These are phyloP conservation scores for Mystacornis crossleyi DNA, from an alignment of 2,113 vertebrate species.

Conservation along the genomic window DNA sequence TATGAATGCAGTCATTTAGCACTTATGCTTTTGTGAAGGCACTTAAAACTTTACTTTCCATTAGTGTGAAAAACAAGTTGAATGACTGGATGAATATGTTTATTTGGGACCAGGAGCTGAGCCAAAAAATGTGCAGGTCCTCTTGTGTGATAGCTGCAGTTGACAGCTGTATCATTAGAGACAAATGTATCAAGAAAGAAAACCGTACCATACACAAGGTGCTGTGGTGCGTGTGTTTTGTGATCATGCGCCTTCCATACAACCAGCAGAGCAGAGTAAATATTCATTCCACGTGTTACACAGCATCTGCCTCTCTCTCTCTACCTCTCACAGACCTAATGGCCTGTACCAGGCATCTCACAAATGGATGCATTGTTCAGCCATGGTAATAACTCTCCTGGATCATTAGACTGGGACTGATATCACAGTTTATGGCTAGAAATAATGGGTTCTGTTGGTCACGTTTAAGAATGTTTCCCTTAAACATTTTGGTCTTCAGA, in stretches of 20 bases:
- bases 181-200: background rate
- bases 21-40: background rate
- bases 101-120: background rate
- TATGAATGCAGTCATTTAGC: background rate
- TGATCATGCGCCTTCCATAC: background rate
- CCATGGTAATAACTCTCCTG: background rate
- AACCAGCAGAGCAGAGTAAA: background rate
- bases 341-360: background rate
- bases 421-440: background rate
- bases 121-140: background rate
- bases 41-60: background rate
- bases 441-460: background rate
- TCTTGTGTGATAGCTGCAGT: background rate
- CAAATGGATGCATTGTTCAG: background rate
- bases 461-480: background rate
- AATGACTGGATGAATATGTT: background rate
- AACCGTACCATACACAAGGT: background rate
- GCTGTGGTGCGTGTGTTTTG: background rate
- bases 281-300: background rate
- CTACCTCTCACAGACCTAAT: background rate
- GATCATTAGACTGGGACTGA: background rate
- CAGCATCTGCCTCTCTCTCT: background rate
- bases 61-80: background rate
- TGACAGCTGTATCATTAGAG: background rate
- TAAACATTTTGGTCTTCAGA: background rate